Evolutionary conservation across 1,140 invertebrate genomes (phyloP).

Genomic region (Harpegnathos saltator): DNA sequence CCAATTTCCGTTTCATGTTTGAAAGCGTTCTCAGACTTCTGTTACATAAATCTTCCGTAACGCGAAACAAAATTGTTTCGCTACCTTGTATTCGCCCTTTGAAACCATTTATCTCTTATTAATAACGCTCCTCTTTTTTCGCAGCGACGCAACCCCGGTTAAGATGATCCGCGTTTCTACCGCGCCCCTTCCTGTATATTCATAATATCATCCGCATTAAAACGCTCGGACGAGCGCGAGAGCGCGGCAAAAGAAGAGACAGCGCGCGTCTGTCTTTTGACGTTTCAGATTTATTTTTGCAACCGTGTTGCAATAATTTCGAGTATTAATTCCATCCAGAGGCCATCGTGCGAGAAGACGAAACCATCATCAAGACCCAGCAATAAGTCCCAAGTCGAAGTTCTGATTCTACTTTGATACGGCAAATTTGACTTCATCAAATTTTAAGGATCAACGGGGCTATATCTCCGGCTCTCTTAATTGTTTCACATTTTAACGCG

Average conservation of each 20-base stretch:
- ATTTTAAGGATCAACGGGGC: too few relatives aligned
- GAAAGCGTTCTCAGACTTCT: slow-evolving; percentile 23
- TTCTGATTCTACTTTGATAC: too few relatives aligned
- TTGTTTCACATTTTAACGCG: too few relatives aligned
- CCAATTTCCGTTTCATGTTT: slow-evolving; percentile 21
- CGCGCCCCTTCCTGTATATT: too few relatives aligned
- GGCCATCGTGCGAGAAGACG: background rate
- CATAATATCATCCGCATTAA: too few relatives aligned
- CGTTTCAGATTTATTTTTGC: slow-evolving; percentile 7
- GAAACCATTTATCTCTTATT: slow-evolving; percentile 19
- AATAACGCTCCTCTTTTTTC: background rate
- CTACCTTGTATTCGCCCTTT: background rate
- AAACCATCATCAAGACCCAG: too few relatives aligned
- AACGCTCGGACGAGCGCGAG: too few relatives aligned
- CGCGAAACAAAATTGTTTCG: slow-evolving; percentile 32
- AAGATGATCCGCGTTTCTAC: background rate
- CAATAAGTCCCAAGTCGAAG: too few relatives aligned
- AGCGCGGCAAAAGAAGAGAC: background rate
- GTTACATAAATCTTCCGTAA: slow-evolving; percentile 16
- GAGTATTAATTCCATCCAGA: slow-evolving; percentile 7
- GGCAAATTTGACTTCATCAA: too few relatives aligned
- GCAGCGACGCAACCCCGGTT: background rate
- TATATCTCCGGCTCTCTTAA: too few relatives aligned
- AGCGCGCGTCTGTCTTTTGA: too few relatives aligned
- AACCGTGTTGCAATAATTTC: background rate